Base-by-base conservation (phyloP, 2,888 invertebrate genomes). In the Rapana venosa region DNA sequence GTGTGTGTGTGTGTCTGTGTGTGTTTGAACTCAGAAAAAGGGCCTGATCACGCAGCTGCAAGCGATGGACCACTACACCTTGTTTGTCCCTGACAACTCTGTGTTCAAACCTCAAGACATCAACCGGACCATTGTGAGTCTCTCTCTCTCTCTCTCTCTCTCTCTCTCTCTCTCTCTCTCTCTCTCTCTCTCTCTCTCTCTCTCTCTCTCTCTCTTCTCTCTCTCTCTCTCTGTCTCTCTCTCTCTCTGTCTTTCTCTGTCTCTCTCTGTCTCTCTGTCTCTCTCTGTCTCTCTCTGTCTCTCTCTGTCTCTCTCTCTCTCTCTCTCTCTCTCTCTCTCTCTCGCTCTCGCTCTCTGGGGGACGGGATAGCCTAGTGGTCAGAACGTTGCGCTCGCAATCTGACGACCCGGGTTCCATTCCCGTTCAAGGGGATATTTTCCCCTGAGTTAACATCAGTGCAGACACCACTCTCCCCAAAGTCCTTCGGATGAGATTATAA, bases 1-100 rank as follows among this genome's bases (percentile, higher is more conserved):
- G 74, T 74, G n/a, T 74, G 74, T 74, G 26, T 74, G 74, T 74
- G 26, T 74, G 26, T 74, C n/a, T 74, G n/a, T 74, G 74, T 26
- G 11, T 74, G 26, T 74, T 47, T 83, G 47, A 47, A 89, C 91
- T 20, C 92, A 95, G 95, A 91, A 90, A 30, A 92, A 92, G 77
- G 92, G 92, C 15, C 85, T 95, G 79, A 89, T 93, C n/a, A 87
- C 91, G 30, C 87, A 90, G n/a, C 79, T 94, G n/a, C 92, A 94
- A 90, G 88, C 87, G 66, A 88, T 93, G 92, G 91, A 93, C 36
- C 90, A 92, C 20, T 95, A 93, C 90, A 95, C 95, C 4, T 90
- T 94, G 86, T 93, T 95, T 92, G 93, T 93, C 0, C 94, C 94
- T 15, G 91, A 47, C 35, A 92, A 95, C 90, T 83, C 91, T 26